Conservation (phyloP, 92 coral and sea anemone genomes). For the Siderastrea siderea region DNA sequence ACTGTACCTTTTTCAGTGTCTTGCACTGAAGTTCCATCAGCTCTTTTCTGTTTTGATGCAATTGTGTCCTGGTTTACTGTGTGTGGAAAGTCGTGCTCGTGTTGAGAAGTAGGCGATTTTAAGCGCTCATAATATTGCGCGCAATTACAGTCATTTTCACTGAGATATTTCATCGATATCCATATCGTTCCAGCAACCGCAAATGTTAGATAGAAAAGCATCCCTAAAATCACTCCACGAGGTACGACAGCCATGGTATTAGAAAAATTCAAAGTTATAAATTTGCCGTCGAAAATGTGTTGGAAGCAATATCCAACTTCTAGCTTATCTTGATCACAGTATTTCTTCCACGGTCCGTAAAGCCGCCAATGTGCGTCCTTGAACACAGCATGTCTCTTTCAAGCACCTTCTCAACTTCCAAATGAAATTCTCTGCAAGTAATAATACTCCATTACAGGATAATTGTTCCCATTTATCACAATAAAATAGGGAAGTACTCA, state of each 20-base stretch:
- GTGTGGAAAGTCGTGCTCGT: constrained; percentile 70
- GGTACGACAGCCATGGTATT: constrained; percentile 52
- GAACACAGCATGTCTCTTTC: not conserved
- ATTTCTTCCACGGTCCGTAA: not conserved
- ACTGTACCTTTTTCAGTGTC: not conserved
- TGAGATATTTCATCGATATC: constrained; percentile 81
- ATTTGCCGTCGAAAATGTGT: not conserved
- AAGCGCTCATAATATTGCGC: constrained; percentile 31
- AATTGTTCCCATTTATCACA: not conserved
- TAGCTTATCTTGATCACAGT: not conserved
- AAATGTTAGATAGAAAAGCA: constrained; percentile 81
- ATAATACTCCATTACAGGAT: not conserved
- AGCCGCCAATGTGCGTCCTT: not conserved
- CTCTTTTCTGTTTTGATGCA: constrained; percentile 38
- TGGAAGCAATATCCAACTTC: not conserved
- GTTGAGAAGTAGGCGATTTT: constrained; percentile 1
- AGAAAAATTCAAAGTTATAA: not conserved
- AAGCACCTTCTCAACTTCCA: not conserved
- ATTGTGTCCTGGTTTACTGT: not conserved
- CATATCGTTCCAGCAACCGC: constrained; percentile 83
- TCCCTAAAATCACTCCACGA: constrained; percentile 62
- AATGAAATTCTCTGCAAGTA: not conserved
- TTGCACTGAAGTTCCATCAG: not conserved
- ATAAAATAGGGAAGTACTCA: not conserved
- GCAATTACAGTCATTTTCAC: constrained; percentile 76